A percentile compares a stretch with the other conserved stretches of the same genome.
phyloP scores from a whole-genome alignment of 2,113 vertebrate species.

The Neopipo cinnamomea region DNA sequence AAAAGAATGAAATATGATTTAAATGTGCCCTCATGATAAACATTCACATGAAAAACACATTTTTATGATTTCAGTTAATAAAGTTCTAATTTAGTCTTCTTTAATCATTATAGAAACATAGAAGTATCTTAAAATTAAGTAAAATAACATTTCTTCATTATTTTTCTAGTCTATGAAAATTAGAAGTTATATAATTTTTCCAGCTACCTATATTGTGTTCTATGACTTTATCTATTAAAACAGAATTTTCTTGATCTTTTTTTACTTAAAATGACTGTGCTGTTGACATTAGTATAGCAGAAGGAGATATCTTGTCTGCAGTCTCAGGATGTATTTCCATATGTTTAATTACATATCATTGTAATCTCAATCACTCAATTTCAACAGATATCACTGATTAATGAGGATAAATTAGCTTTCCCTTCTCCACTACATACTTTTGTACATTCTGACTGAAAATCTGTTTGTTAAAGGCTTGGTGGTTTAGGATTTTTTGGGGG shows the following conservation, averaged over 20 bases:
- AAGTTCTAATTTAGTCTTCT: not conserved
- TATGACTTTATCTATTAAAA: not conserved
- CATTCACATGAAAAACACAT: not conserved
- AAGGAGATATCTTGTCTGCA: not conserved
- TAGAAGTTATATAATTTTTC: not conserved
- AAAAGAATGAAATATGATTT: not conserved
- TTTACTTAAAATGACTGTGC: not conserved
- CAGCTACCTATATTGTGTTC: not conserved
- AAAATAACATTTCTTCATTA: not conserved
- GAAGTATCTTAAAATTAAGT: not conserved
- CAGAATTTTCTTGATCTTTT: not conserved
- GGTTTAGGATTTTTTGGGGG: not conserved
- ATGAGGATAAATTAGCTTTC: not conserved
- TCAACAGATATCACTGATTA: not conserved
- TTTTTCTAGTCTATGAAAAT: not conserved
- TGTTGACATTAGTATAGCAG: not conserved
- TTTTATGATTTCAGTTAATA: not conserved
- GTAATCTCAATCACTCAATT: not conserved
- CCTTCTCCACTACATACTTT: not conserved
- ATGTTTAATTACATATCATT: not conserved
- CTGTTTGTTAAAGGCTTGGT: rapidly evolving
- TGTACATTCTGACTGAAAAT: not conserved
- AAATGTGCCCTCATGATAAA: not conserved
- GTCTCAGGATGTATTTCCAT: not conserved
- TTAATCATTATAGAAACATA: not conserved